These are phyloP conservation scores for Scelioninae gen. 1 DNA, from an alignment of 2,888 invertebrate genomes.

Conservation along the genomic window DNA sequence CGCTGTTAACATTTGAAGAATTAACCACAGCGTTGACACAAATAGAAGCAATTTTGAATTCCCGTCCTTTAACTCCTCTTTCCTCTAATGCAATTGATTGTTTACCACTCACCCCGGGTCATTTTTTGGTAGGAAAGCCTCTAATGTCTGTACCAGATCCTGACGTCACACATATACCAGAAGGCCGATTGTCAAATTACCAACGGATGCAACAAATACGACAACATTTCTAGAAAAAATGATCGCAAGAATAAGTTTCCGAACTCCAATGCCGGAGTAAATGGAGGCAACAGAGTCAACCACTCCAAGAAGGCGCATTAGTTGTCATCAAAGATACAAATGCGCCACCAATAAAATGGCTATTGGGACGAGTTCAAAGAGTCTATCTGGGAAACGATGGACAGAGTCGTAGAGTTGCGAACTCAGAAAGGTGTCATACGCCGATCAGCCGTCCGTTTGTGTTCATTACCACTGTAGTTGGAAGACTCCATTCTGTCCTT, in stretches of 20 bases:
- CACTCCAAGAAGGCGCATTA: neutral
- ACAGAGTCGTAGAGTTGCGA: conserved; percentile 1
- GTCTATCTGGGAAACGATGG: neutral
- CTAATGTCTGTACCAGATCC: conserved; percentile 68
- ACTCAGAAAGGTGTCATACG: conserved; percentile 2
- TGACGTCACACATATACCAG: neutral
- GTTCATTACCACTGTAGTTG: conserved; percentile 11
- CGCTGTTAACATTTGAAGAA: neutral
- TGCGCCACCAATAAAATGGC: conserved; percentile 15
- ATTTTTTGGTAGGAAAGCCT: conserved; percentile 76
- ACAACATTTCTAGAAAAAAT: conserved; percentile 71
- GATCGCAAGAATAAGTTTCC: conserved; percentile 73
- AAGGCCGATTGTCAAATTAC: conserved; percentile 65
- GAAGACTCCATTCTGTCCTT: conserved; percentile 12
- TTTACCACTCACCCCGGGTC: conserved; percentile 74
- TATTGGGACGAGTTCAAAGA: neutral
- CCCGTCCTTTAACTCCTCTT: conserved; percentile 16
- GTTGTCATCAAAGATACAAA: conserved; percentile 11
- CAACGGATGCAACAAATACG: conserved; percentile 67
- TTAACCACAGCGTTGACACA: conserved; percentile 2
- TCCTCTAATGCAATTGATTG: conserved; percentile 16
- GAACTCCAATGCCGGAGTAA: conserved; percentile 71
- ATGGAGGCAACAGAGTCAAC: conserved; percentile 44
- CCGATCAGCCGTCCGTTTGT: conserved; percentile 1
- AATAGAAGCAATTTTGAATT: conserved; percentile 15